Conservation (phyloP, 2,113 vertebrate genomes). For the Saguinus imperator region DNA sequence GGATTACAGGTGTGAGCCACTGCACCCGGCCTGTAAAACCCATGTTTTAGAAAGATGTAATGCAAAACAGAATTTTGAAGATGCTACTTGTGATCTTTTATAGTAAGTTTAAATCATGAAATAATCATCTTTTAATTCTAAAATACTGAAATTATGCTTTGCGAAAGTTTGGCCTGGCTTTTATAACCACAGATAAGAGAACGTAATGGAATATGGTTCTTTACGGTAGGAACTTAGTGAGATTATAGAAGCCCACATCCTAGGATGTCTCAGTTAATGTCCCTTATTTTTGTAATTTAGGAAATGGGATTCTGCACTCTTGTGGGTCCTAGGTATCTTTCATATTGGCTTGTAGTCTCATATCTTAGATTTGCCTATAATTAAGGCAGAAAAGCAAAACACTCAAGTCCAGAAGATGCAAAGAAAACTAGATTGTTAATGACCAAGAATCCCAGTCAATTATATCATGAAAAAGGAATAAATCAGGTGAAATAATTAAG, state of each 20-base stretch:
- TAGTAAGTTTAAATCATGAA: slow-evolving; percentile 9
- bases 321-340: neutral
- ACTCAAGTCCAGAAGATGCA: neutral
- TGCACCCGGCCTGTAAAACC: too few relatives aligned
- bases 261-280: neutral
- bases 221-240: neutral
- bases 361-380: neutral
- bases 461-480: neutral
- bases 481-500: neutral
- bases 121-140: slow-evolving; percentile 15
- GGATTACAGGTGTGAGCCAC: too few relatives aligned
- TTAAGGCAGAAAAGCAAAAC: slow-evolving; percentile 9
- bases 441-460: neutral
- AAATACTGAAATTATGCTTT: slow-evolving; percentile 4
- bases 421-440: slow-evolving; percentile 14
- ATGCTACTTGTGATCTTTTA: neutral
- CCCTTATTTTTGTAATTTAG: neutral
- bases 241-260: neutral
- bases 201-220: neutral
- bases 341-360: neutral
- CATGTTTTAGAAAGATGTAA: neutral
- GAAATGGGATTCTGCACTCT: neutral
- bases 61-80: slow-evolving; percentile 11
- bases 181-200: neutral
- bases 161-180: neutral